Evolutionary conservation across 2,113 vertebrate species (phyloP), one percentile per base, ranked within the genome.

Genomic region (Malurus cyaneus): DNA sequence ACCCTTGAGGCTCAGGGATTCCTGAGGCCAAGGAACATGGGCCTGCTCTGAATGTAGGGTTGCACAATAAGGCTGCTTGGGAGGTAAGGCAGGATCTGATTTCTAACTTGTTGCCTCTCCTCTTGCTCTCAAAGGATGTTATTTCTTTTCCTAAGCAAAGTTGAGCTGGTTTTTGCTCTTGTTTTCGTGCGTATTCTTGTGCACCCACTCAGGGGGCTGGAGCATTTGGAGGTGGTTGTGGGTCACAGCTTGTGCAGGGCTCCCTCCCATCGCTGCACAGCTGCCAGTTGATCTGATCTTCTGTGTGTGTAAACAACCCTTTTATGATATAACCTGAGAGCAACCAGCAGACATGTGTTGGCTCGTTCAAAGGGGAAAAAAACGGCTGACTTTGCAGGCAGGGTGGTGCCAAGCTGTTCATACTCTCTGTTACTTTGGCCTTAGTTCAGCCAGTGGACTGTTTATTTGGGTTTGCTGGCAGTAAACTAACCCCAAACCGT

Each of bases 381-480:
- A 69, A 53, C 36, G 34, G 62, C 89, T 96, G 89, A 79, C 61
- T 89, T 64, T 80, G 65, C 82, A 91, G 83, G 78, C 92, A 72
- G 81, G 64, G 66, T 56, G 52, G 56, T 92, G 88, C 89, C 93
- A 93, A n/a, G 71, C 56, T 53, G 71, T 31, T 82, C 67, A 8
- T 89, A 5, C 46, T 25, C 29, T 34, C 66, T 69, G 64, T 84
- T 72, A 52, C 59, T 93, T 93, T 96, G 92, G 80, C 62, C 79
- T 71, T 28, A 7, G 7, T 86, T 97, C 85, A 94, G 39, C 73
- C 76, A 69, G 19, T 39, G 53, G 42, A n/a, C 80, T 93, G 74
- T 95, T 94, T 94, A 29, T 81, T 95, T 96, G 89, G 85, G 23
- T 88, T 90, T 90, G 92, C 79, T 83, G 50, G 77, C 50, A 92